Conservation (phyloP, 2,888 invertebrate species). For the Andrena trimmerana region DNA sequence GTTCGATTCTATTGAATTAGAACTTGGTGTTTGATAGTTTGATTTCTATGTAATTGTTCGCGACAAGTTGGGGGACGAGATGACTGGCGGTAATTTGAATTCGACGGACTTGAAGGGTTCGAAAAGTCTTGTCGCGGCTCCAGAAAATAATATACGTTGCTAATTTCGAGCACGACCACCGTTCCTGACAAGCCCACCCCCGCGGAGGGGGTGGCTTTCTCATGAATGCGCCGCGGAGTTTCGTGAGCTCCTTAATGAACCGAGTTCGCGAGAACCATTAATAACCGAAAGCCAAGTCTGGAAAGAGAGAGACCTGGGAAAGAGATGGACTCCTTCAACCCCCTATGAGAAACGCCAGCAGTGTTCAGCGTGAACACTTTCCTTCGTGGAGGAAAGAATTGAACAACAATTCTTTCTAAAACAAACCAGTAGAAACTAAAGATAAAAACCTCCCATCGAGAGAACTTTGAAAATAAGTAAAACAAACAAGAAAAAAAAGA, state of each 20-base stretch:
- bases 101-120: neutral
- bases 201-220: constrained; percentile 52
- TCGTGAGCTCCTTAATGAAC: constrained; percentile 82
- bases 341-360: constrained; percentile 51
- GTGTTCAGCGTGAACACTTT: constrained; percentile 23
- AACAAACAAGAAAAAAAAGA: too few relatives aligned
- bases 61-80: neutral
- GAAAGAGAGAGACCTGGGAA: constrained; percentile 31
- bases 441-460: too few relatives aligned
- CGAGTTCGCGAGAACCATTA: constrained; percentile 82
- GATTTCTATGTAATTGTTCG: too few relatives aligned
- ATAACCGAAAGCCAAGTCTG: constrained; percentile 75
- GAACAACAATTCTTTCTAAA: too few relatives aligned
- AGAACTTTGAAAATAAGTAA: too few relatives aligned
- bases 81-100: neutral
- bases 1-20: neutral
- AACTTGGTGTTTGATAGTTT: too few relatives aligned
- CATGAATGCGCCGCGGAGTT: constrained; percentile 69
- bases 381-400: neutral
- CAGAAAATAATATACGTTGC: constrained; percentile 64
- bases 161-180: constrained; percentile 56
- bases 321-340: constrained; percentile 23
- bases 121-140: neutral
- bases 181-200: constrained; percentile 51
- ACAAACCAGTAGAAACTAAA: too few relatives aligned